Evolutionary conservation across 2,888 invertebrate genomes (phyloP), one percentile per base, ranked within the genome.

Genomic region (Neria commutata): DNA sequence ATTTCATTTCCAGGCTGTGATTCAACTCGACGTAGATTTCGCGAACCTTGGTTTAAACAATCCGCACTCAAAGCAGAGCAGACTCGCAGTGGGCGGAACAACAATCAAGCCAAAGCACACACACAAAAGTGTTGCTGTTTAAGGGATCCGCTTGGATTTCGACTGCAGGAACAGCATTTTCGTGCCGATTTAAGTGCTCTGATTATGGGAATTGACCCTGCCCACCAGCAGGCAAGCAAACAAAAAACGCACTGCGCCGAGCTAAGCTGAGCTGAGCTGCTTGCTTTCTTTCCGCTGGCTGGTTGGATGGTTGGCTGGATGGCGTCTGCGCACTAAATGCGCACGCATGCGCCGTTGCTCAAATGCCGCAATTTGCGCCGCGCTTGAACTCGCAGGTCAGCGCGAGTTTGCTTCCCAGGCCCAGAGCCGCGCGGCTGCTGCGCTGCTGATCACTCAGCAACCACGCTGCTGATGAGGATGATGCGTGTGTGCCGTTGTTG

Each of bases 121-220:
- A n/a, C n/a, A 14, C n/a, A 37, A 17, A 42, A 42, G 57, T 57
- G 57, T 52, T 57, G 74, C 74, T 72, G 74, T 74, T 72, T 74
- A 71, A 72, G 70, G 74, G 74, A 74, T 72, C n/a, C n/a, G n/a
- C n/a, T n/a, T n/a, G n/a, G n/a, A n/a, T n/a, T n/a, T n/a, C n/a
- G n/a, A n/a, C n/a, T n/a, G n/a, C n/a, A n/a, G n/a, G n/a, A n/a
- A n/a, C n/a, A n/a, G 70, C 72, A 71, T 71, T 72, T 72, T 72
- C 73, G 73, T 73, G 75, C 72, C 72, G 73, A 73, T 73, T 73
- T 67, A 74, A 70, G 65, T 67, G 70, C 69, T 68, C 70, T 70
- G 71, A 74, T 74, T 74, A 75, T 70, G 66, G 67, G 68, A 68
- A 58, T 40, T 19, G 45, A 21, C 19, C 37, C 6, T 37, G 37